Conservation (phyloP, 2,797 vertebrate species). For the Aldrovandia affinis region DNA sequence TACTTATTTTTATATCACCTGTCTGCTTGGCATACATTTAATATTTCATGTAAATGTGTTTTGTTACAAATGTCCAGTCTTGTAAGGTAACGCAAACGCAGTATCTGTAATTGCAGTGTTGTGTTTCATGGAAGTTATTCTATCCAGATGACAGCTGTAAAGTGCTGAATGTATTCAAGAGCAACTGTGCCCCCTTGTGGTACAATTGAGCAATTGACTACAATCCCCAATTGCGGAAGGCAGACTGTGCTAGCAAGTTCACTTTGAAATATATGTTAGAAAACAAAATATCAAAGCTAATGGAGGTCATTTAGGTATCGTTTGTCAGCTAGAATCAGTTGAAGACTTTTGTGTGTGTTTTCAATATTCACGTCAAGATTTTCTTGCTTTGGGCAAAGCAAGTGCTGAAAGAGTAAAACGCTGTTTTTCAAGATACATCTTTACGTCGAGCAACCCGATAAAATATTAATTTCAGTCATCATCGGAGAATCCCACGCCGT, state of each 20-base stretch:
- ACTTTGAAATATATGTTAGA: background rate
- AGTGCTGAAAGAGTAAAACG: background rate
- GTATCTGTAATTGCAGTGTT: background rate
- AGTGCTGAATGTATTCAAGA: background rate
- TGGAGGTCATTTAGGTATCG: background rate
- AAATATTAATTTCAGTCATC: background rate
- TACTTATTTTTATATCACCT: too few species aligned
- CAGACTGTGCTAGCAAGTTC: background rate
- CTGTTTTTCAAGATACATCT: background rate
- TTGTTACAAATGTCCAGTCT: background rate
- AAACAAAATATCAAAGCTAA: background rate
- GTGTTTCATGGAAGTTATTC: background rate
- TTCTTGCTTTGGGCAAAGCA: too few species aligned
- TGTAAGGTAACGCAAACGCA: background rate
- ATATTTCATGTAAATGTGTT: background rate
- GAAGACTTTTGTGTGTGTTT: background rate
- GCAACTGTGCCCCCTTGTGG: conserved; percentile 30
- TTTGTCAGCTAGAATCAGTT: background rate
- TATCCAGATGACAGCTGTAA: background rate
- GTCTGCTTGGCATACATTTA: background rate
- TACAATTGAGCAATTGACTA: background rate
- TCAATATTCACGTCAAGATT: background rate
- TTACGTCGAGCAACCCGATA: background rate
- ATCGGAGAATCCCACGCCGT: background rate
- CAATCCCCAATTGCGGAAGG: background rate